phyloP scores from a whole-genome alignment of 53 echinoderm and acorn worm genomes.

The Glandiceps talaboti region DNA sequence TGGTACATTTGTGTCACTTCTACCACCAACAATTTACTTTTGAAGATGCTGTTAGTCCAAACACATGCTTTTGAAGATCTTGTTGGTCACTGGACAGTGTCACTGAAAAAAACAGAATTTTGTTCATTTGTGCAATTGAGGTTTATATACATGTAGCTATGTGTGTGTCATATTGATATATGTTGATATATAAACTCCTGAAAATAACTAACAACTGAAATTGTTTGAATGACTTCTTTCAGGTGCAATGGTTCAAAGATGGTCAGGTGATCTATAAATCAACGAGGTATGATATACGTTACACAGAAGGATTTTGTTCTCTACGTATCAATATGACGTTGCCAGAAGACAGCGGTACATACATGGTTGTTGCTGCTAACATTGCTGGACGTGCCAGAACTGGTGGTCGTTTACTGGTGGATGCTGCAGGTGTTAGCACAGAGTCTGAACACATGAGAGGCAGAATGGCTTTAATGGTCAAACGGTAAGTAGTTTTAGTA shows the following conservation, averaged over 20 bases:
- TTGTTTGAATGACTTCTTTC: constrained; percentile 9
- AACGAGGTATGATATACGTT: constrained; percentile 55
- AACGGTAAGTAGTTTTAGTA: constrained; percentile 42
- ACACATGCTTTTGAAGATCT: no score
- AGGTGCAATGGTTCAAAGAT: constrained; percentile 97
- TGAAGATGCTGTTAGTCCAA: not conserved
- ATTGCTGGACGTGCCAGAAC: constrained; percentile 64
- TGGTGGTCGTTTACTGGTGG: constrained; percentile 61
- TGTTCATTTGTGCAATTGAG: no score
- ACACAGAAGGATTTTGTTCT: constrained; percentile 92
- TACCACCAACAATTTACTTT: not conserved
- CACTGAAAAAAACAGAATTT: no score
- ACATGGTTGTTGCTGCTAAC: constrained; percentile 82
- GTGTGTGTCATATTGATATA: no score
- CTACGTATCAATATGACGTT: constrained; percentile 61
- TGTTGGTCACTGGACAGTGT: no score
- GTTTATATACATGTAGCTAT: no score
- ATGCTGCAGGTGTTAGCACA: constrained; percentile 27
- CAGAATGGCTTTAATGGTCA: constrained; percentile 70
- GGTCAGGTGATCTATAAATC: constrained; percentile 67
- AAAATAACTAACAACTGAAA: no score
- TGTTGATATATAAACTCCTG: no score
- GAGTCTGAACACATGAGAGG: constrained; percentile 93
- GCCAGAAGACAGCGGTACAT: constrained; percentile 76
- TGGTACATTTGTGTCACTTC: not conserved